phyloP scores from a whole-genome alignment of 2,797 vertebrate species.

The Sebastes matsubarae region DNA sequence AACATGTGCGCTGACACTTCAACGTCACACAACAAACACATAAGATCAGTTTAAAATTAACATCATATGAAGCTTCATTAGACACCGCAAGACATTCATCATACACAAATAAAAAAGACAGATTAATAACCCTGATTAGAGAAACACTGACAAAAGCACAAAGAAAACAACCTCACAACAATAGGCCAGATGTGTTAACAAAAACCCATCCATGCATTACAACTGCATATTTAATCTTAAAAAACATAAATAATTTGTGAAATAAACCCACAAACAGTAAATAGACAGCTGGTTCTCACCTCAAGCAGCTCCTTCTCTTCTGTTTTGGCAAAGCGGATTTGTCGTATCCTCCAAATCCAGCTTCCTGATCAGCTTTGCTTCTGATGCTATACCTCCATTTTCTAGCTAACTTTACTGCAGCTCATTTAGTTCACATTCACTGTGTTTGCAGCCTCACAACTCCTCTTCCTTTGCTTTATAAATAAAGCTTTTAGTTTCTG shows the following conservation, averaged over 20 bases:
- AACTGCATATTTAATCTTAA: background rate
- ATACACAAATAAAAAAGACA: background rate
- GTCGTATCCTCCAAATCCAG: background rate
- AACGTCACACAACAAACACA: background rate
- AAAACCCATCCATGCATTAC: background rate
- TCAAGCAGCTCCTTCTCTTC: background rate
- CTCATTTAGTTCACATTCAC: background rate
- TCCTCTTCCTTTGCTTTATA: background rate
- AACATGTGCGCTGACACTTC: background rate
- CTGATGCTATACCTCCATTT: background rate
- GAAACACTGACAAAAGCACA: background rate
- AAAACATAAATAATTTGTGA: background rate
- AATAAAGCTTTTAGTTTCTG: background rate
- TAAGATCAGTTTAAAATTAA: background rate
- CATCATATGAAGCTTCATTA: background rate
- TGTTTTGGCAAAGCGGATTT: background rate
- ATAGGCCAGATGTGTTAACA: background rate
- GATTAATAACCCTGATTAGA: background rate
- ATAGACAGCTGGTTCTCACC: background rate
- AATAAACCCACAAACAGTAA: background rate
- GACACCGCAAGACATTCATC: background rate
- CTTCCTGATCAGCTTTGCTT: background rate
- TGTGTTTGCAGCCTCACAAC: background rate
- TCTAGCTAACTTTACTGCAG: background rate
- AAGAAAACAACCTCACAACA: background rate